Base-by-base conservation (phyloP, 2,888 invertebrate species). In the Eupithecia subumbrata region DNA sequence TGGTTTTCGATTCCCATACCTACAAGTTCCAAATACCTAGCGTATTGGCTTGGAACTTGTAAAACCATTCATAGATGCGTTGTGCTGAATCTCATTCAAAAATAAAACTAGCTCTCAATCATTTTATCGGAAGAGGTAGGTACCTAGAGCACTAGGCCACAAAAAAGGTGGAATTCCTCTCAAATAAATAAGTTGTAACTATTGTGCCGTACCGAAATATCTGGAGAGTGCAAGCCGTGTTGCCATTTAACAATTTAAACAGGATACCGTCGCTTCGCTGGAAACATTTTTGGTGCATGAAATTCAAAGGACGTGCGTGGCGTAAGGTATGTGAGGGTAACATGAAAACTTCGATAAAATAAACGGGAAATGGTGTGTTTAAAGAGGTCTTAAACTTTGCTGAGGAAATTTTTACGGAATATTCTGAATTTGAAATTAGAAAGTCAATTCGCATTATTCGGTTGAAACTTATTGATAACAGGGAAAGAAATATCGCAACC, bases 251-350 rank as follows among this genome's bases (percentile, higher is more conserved):
- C 90, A 90, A 92, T 93, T 92, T 89, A 89, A 90, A 90, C 90
- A 90, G 84, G 88, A 88, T 85, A 85, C 85, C 86, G 82, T 79
- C 83, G 84, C 82, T 82, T 78, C 81, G 84, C 78, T 79, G 83
- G 82, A 85, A 87, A 89, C 89, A 91, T 92, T 91, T 92, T 92
- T 89, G 88, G 89, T 87, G 89, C 90, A 89, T 90, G 88, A 90
- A 91, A 90, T 90, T 89, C 85, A 78, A 76, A 75, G 71, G 30
- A 76, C 71, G 69, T 74, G 69, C 37, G 70, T 77, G 75, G 75
- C 60, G 75, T 78, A 79, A 73, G 77, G 60, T 69, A 67, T 52
- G 68, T 25, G 60, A 64, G 52, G 40, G 64, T 37, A 67, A 18
- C 63, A 63, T 64, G 9, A 60, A 74, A 66, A 52, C 30, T 40